Conservation (phyloP, 2,113 vertebrate genomes). For the Aphyosemion australe region DNA sequence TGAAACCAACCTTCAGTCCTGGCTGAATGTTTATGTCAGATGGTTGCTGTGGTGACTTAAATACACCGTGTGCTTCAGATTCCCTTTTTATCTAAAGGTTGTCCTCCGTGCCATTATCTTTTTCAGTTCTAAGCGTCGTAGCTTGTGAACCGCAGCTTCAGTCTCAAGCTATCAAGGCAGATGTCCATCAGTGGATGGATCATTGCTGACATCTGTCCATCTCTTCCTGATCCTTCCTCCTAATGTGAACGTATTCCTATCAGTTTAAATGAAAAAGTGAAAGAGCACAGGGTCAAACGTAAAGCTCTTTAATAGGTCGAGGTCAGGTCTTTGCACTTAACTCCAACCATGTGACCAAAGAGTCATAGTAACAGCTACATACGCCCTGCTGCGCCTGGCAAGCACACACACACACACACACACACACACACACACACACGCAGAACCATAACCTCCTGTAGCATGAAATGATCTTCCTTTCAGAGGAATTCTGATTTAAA, state of each 20-base stretch:
- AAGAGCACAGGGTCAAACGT: slow-evolving; percentile 25
- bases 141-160: slow-evolving; percentile 32
- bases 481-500: slow-evolving; percentile 79
- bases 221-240: slow-evolving; percentile 66
- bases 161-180: slow-evolving; percentile 68
- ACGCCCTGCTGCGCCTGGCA: slow-evolving; percentile 62
- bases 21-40: slow-evolving; percentile 7
- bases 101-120: slow-evolving; percentile 56
- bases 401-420: slow-evolving; percentile 39
- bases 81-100: slow-evolving; percentile 60
- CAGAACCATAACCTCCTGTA: slow-evolving; percentile 55
- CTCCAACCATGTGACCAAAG: slow-evolving; percentile 66
- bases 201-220: slow-evolving; percentile 78
- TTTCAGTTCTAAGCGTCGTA: slow-evolving; percentile 47
- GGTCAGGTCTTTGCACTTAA: slow-evolving; percentile 71
- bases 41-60: slow-evolving; percentile 38
- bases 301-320: slow-evolving; percentile 74
- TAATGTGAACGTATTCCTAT: slow-evolving; percentile 61
- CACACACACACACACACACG: slow-evolving; percentile 34
- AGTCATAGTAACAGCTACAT: slow-evolving; percentile 74
- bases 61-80: slow-evolving; percentile 33
- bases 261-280: slow-evolving; percentile 43
- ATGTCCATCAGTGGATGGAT: slow-evolving; percentile 68
- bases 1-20: slow-evolving; percentile 35
- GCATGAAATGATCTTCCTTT: slow-evolving; percentile 77